These are phyloP conservation scores for Hydra vulgaris DNA, from an alignment of 30 jellyfish, hydroid and myxozoan genomes.

Conservation along the genomic window DNA sequence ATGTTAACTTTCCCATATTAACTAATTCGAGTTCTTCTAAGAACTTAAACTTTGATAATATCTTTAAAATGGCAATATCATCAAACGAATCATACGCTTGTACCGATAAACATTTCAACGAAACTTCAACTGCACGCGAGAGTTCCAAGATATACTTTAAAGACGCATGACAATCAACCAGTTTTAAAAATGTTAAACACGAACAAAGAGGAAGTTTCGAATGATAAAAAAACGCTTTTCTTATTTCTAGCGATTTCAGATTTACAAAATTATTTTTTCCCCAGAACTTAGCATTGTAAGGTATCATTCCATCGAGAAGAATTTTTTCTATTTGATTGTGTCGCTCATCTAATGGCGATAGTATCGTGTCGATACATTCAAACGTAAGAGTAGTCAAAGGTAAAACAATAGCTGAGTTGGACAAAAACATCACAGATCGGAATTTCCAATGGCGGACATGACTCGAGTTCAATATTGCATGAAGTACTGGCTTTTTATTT, in stretches of 20 bases:
- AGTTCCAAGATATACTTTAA: background rate
- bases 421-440: slow-evolving; percentile 6
- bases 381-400: slow-evolving; percentile 8
- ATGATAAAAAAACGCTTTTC: slow-evolving; percentile 22
- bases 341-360: slow-evolving; percentile 20
- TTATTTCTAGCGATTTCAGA: slow-evolving; percentile 11
- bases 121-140: slow-evolving; percentile 10
- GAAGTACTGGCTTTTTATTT: background rate
- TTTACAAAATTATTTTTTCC: slow-evolving; percentile 9
- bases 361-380: slow-evolving; percentile 7
- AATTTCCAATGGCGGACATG: slow-evolving; percentile 19
- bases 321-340: background rate
- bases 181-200: background rate
- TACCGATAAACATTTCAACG: slow-evolving; percentile 4
- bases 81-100: slow-evolving; percentile 6
- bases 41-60: background rate
- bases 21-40: slow-evolving; percentile 13
- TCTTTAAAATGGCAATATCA: background rate
- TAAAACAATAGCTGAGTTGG: background rate
- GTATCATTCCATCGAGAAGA: slow-evolving; percentile 20
- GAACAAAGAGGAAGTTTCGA: slow-evolving; percentile 10
- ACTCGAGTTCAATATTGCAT: background rate
- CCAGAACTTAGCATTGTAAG: slow-evolving; percentile 20
- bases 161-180: slow-evolving; percentile 19
- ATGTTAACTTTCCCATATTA: background rate